Evolutionary conservation across 2,888 invertebrate species (phyloP), one percentile per base, ranked within the genome.

Genomic region (Megaustenia siamemsis): DNA sequence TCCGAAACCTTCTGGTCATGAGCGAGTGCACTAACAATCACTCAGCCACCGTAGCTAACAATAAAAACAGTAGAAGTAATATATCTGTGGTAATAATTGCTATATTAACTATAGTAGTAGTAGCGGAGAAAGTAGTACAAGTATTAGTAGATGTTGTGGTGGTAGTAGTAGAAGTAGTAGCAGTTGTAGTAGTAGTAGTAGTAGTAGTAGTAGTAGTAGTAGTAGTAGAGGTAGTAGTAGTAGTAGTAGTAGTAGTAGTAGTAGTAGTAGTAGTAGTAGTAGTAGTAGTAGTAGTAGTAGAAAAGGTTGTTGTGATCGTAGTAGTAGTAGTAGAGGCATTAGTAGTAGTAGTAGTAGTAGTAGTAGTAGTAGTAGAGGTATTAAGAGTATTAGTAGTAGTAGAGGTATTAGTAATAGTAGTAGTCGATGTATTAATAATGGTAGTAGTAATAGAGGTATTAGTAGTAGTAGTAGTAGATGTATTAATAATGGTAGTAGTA

Each of bases 311-410:
- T 28, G n/a, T n/a, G 6, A 6, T 24, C 15, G 60, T 18, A n/a
- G 1, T 60, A 60, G n/a, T 18, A 60, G n/a, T 24, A 40, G 40
- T 38, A 24, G 69, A 15, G 10, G 60, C 24, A 60, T 10, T 60
- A 60, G 60, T 60, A 60, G 24, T 60, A 60, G 60, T 60, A 60
- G 60, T 60, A 60, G 60, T 60, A 60, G 60, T 60, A 15, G n/a
- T 60, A n/a, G 60, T n/a, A n/a, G n/a, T 18, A 15, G n/a, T 60
- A 60, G 60, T 60, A 18, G 60, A 18, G 5, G 24, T 24, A 60
- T 8, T 24, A 68, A 60, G 24, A 24, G 24, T 28, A 12, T 28
- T 28, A 63, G n/a, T 12, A n/a, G 63, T 12, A 49, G 49, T 49
- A 49, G 15, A 49, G 15, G 6, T 10, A 49, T 49, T 49, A 49